phyloP scores from a whole-genome alignment of 2,888 invertebrate genomes.

The Mimumesa dahlbomi region DNA sequence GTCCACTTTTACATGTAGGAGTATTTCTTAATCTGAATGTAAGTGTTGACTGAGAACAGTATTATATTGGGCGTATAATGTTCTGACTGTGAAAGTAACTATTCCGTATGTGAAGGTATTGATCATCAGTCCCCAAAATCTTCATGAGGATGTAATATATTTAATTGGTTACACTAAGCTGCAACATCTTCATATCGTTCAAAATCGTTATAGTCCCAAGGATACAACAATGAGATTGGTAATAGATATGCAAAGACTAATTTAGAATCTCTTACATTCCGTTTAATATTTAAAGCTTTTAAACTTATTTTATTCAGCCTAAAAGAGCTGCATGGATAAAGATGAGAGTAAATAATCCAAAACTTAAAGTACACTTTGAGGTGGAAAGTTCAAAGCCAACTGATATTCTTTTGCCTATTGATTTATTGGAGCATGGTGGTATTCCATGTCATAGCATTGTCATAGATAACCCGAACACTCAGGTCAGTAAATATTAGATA shows the following conservation, averaged over 20 bases:
- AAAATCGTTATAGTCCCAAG: conserved; percentile 86
- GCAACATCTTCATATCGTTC: conserved; percentile 86
- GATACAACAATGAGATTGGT: conserved; percentile 82
- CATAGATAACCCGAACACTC: conserved; percentile 73
- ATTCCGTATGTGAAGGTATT: conserved; percentile 81
- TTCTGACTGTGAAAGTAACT: too few relatives aligned
- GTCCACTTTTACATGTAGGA: conserved; percentile 88
- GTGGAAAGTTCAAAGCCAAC: conserved; percentile 83
- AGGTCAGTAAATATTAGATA: conserved; percentile 59
- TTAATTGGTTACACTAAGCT: conserved; percentile 85
- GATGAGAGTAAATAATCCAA: conserved; percentile 83
- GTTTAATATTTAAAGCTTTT: background rate
- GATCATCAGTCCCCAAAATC: conserved; percentile 87
- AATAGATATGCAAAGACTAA: conserved; percentile 52
- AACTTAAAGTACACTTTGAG: conserved; percentile 86
- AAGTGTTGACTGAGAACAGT: too few relatives aligned
- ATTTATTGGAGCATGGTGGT: conserved; percentile 69
- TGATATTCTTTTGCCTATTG: conserved; percentile 83
- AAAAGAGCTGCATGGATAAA: conserved; percentile 80
- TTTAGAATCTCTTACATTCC: background rate
- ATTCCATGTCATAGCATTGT: conserved; percentile 77
- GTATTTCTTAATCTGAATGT: conserved; percentile 88
- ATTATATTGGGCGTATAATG: too few relatives aligned
- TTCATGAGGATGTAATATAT: conserved; percentile 87
- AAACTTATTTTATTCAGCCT: conserved; percentile 65